Evolutionary conservation across 2,888 invertebrate genomes (phyloP), one percentile per base, ranked within the genome.

Genomic region (Melipona beecheii): DNA sequence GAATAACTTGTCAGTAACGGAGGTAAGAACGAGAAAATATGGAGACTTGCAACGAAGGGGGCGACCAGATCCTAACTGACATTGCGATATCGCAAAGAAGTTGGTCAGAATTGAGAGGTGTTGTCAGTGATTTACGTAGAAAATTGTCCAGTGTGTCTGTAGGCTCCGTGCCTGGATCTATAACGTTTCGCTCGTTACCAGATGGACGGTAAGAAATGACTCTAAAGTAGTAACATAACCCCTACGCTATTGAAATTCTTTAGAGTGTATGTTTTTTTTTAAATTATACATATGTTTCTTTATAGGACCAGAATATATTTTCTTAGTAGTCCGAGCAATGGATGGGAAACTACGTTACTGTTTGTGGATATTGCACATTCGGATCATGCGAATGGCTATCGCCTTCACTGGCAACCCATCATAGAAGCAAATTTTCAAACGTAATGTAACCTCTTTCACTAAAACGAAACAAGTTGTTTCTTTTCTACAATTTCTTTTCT

Each of bases 271-370:
- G 0, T 5, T 24, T 9, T 52, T 27, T 31, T 31, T 19, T 21
- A 24, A n/a, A n/a, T 17, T 15, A 24, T 21, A 43, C 19, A 1
- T 19, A 2, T 19, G 27, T 50, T 15, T 60, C 11, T 15, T 82
- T 83, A 65, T 71, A 96, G 97, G 89, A 97, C 96, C 19, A 96
- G 98, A 91, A 97, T 99, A 91, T 99, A 99, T 94, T 99, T 98
- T 94, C 95, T 99, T 84, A 97, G 98, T 89, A 97, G 97, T 36
- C 98, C 98, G 0, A 97, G 97, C 73, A 98, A 97, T 91, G 97
- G 97, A 24, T 97, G 98, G 96, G 98, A 99, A 94, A 98, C 98
- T 4, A 98, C 98, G 0, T 95, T 99, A 19, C 95, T 98, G 0
- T 98, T 97, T 92, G 97, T 97, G 0, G 98, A 99, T 94, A 96